These are phyloP conservation scores for Bombycilla garrulus DNA, from an alignment of 2,113 vertebrate species.

Conservation along the genomic window DNA sequence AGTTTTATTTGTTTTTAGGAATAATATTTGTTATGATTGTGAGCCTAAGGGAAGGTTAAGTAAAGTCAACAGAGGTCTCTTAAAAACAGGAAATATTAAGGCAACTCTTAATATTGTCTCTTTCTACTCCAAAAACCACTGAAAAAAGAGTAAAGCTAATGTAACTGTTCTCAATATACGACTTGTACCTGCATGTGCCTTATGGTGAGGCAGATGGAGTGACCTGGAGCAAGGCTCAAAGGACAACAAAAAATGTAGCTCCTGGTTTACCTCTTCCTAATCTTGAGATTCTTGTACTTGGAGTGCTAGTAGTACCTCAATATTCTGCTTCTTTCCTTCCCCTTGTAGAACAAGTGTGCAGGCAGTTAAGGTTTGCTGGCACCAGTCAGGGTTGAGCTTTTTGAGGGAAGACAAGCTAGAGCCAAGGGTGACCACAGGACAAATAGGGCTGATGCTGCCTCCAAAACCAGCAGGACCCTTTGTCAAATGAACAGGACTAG, in stretches of 20 bases:
- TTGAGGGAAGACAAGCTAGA: not conserved
- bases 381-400: not conserved
- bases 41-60: not conserved
- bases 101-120: not conserved
- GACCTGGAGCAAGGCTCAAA: not conserved
- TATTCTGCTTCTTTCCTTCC: not conserved
- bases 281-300: not conserved
- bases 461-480: not conserved
- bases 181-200: not conserved
- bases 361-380: not conserved
- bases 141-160: not conserved
- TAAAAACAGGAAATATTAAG: not conserved
- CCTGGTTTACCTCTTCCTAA: not conserved
- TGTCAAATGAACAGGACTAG: not conserved
- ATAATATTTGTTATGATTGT: not conserved
- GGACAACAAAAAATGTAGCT: not conserved
- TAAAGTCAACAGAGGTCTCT: not conserved
- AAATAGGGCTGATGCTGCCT: not conserved
- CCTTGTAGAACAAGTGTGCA: accelerated
- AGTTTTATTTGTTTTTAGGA: not conserved
- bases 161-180: not conserved
- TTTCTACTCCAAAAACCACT: not conserved
- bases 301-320: not conserved
- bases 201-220: not conserved
- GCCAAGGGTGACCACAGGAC: not conserved